Evolutionary conservation across 1,140 invertebrate species (phyloP).

Genomic region (Brachionus asplanchnoidis): DNA sequence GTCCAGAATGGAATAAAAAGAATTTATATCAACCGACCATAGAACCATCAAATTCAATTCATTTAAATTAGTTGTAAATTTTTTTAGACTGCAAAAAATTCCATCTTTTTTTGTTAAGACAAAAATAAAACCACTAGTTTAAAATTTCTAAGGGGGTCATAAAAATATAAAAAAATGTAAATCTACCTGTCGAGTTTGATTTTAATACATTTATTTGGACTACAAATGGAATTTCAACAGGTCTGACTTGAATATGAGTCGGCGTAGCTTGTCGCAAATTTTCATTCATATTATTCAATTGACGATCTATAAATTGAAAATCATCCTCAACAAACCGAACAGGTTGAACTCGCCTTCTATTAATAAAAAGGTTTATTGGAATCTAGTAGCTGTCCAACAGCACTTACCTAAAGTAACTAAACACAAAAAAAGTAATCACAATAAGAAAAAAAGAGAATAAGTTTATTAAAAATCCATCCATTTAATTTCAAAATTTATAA

Average conservation of each 20-base stretch:
- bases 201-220: slow-evolving; percentile 1
- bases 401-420: not conserved
- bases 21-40: not conserved
- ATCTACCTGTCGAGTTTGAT: slow-evolving; percentile 24
- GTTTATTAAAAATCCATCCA: slow-evolving; percentile 8
- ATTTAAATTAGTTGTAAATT: not conserved
- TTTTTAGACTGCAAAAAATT: not conserved
- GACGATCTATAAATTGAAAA: slow-evolving; percentile 24
- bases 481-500: not conserved
- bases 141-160: not conserved
- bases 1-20: not conserved
- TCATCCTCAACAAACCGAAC: not conserved
- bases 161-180: slow-evolving; percentile 1
- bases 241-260: not conserved
- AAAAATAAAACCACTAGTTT: not conserved
- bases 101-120: slow-evolving; percentile 5
- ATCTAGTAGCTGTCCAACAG: not conserved
- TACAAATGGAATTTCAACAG: slow-evolving; percentile 10
- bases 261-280: not conserved
- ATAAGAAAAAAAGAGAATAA: not conserved
- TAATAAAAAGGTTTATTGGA: not conserved
- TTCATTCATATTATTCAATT: slow-evolving; percentile 17
- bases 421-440: not conserved
- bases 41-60: not conserved
- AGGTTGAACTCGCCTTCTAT: not conserved